A percentile compares a stretch with the other conserved stretches of the same genome.
Evolutionary conservation across 2,113 vertebrate genomes (phyloP).

Genomic region (Recurvirostra avosetta): DNA sequence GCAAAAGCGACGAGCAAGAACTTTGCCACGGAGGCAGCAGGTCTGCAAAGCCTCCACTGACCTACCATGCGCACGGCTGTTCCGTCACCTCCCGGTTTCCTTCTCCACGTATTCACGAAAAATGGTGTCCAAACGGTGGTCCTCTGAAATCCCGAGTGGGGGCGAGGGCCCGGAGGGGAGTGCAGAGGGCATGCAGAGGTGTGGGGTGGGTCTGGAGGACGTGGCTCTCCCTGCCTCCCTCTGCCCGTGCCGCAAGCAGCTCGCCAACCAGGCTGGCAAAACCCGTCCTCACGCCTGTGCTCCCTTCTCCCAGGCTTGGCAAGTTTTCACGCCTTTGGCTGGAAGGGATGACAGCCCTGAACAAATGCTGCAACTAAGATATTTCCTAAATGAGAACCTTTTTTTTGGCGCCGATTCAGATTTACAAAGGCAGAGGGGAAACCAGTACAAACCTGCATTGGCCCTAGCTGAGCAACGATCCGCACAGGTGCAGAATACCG

Average conservation of each 20-base stretch:
- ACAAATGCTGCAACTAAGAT: not conserved
- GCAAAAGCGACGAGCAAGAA: not conserved
- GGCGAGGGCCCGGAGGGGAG: not conserved
- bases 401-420: not conserved
- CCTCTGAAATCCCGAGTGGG: fast-evolving
- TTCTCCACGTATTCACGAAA: fast-evolving
- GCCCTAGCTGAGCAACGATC: not conserved
- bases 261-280: not conserved
- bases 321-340: not conserved
- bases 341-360: not conserved
- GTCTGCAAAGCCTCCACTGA: not conserved
- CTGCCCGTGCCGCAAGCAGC: not conserved
- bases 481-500: not conserved
- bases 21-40: not conserved
- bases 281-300: fast-evolving
- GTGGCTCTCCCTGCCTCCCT: fast-evolving
- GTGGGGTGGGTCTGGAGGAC: not conserved
- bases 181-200: not conserved
- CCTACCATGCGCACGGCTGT: fast-evolving
- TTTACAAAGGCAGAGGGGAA: not conserved
- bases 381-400: not conserved
- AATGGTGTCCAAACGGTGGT: fast-evolving
- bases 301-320: not conserved
- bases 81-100: fast-evolving
- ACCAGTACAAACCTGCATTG: not conserved